phyloP scores from a whole-genome alignment of 2,888 invertebrate species.

The Xanthorhoe designata region DNA sequence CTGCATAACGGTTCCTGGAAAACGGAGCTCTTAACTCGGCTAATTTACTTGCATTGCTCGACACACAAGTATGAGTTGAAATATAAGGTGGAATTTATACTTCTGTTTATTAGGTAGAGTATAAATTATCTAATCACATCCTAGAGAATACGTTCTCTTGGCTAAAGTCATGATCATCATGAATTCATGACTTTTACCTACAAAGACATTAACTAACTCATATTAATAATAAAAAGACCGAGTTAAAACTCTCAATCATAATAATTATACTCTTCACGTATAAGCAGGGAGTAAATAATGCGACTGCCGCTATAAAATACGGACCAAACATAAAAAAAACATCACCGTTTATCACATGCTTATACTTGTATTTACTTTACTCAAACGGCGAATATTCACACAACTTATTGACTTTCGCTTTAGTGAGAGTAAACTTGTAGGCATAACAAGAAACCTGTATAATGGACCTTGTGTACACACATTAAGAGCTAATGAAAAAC shows the following conservation, averaged over 20 bases:
- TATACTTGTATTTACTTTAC: slow-evolving; percentile 21
- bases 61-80: slow-evolving; percentile 8
- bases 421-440: slow-evolving; percentile 62
- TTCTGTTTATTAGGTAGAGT: neutral
- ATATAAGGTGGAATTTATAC: neutral
- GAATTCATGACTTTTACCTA: no score
- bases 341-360: slow-evolving; percentile 6
- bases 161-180: no score
- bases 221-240: no score
- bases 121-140: no score
- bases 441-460: slow-evolving; percentile 54
- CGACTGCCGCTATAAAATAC: neutral
- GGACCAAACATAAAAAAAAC: slow-evolving; percentile 8
- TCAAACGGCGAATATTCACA: slow-evolving; percentile 34
- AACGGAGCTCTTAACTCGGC: slow-evolving; percentile 46
- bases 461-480: slow-evolving; percentile 55
- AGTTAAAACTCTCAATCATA: no score
- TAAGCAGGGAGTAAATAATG: no score
- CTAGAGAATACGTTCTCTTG: no score
- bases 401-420: slow-evolving; percentile 67
- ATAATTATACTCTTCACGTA: no score
- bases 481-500: slow-evolving; percentile 23
- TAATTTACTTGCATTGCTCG: slow-evolving; percentile 42
- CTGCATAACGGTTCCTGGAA: slow-evolving; percentile 52
- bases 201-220: no score